Base-by-base conservation (phyloP, 2,888 invertebrate species). In the Yponomeuta cagnagella region DNA sequence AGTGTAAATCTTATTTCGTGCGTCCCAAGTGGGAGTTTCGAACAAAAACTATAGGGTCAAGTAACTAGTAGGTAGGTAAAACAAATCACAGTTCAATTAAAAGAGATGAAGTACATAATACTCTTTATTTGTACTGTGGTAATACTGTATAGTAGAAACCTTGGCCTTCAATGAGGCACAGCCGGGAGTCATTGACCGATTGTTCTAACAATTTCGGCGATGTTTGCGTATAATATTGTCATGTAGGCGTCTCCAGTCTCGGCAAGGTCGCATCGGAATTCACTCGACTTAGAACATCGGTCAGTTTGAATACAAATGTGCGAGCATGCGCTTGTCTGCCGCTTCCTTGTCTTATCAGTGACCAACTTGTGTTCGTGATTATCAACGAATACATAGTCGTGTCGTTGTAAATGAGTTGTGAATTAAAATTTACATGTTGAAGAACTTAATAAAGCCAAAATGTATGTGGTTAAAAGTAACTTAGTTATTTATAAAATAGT, bases 241-340 rank as follows among this genome's bases (percentile, higher is more conserved):
- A 85, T 85, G 90, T 90, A 86, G 89, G 88, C 80, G 87, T 84
- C 76, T 81, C 63, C 63, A 84, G 70, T 83, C 75, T 72, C 30
- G 63, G 74, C 88, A 90, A 90, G 90, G 90, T 83, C 85, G 76
- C 74, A 77, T 75, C 75, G 75, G 72, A 72, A 78, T 48, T 37
- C 43, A 70, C 37, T 52, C 30, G 10, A n/a, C 43, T 43, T 8
- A 5, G 43, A 5, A 43, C 8, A 43, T 6, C 30, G 9, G 65
- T 33, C 78, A 82, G 80, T 81, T 73, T 76, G 75, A 78, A 77
- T 79, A 74, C 75, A 74, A 76, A 80, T 77, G n/a, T 69, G 10
- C 48, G 37, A 63, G 31, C 30, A 67, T 67, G 52, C 23, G 23
- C 23, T 23, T 23, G 23, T 23, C 23, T 23, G 23, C 23, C 23